Percentiles rank a stretch among this genome's conserved stretches.
Evolutionary conservation across 2,113 vertebrate genomes (phyloP).

Genomic region (Phaetusa simplex): DNA sequence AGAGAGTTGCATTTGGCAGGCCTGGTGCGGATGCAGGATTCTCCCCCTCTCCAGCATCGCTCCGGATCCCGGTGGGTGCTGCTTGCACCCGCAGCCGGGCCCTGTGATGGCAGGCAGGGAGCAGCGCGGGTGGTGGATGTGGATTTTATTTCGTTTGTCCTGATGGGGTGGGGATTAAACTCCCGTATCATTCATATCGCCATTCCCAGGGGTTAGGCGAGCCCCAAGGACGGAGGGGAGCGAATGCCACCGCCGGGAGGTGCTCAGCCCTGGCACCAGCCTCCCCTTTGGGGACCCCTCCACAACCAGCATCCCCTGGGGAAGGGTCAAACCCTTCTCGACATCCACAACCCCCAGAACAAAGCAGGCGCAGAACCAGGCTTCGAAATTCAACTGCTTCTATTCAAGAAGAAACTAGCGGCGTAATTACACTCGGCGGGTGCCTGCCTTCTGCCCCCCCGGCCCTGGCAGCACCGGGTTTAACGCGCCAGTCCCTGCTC

Average conservation of each 20-base stretch:
- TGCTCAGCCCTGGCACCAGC: not conserved
- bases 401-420: constrained; percentile 39
- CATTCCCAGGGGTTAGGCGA: fast-evolving
- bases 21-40: not conserved
- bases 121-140: too few relatives aligned
- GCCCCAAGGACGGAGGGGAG: not conserved
- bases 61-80: not conserved
- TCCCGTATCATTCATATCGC: fast-evolving
- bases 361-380: not conserved
- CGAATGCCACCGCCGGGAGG: fast-evolving
- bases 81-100: not conserved
- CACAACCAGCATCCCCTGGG: fast-evolving
- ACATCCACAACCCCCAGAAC: not conserved
- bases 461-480: not conserved
- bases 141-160: not conserved
- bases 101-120: not conserved
- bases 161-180: not conserved
- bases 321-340: not conserved
- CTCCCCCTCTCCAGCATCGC: not conserved
- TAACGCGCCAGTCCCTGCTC: constrained; percentile 30
- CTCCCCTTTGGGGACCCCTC: not conserved
- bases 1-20: too few relatives aligned
- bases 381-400: constrained; percentile 29
- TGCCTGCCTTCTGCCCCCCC: not conserved
- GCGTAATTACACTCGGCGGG: not conserved